Evolutionary conservation across 2,113 vertebrate genomes (phyloP).

Genomic region (Scomber scombrus): DNA sequence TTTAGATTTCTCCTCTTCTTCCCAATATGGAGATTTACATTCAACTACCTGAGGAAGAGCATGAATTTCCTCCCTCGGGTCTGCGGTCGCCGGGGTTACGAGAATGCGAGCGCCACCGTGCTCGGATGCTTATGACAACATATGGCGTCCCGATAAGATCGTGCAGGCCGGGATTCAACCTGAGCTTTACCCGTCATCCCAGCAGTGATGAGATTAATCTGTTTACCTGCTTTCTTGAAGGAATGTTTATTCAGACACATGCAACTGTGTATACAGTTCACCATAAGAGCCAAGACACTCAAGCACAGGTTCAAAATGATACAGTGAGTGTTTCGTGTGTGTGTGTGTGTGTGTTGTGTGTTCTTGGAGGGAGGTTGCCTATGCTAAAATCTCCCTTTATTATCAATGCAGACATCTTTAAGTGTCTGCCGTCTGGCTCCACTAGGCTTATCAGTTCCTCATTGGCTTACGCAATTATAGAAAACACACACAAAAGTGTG

Average conservation of each 20-base stretch:
- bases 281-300: slow-evolving; percentile 2
- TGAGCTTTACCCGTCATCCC: slow-evolving; percentile 27
- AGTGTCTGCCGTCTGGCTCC: slow-evolving; percentile 85
- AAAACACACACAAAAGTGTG: slow-evolving; percentile 65
- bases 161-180: slow-evolving; percentile 19
- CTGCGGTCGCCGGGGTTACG: not conserved
- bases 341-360: slow-evolving; percentile 8
- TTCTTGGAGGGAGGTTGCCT: slow-evolving; percentile 26
- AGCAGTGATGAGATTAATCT: slow-evolving; percentile 42
- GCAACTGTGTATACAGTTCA: slow-evolving; percentile 45
- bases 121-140: slow-evolving; percentile 58
- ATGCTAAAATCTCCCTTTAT: slow-evolving; percentile 59
- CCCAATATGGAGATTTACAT: slow-evolving; percentile 47
- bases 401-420: slow-evolving; percentile 85
- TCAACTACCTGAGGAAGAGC: slow-evolving; percentile 16
- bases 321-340: slow-evolving; percentile 16
- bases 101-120: slow-evolving; percentile 38
- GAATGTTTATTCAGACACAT: slow-evolving; percentile 60
- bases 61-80: slow-evolving; percentile 10
- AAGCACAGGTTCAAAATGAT: slow-evolving; percentile 33
- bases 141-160: slow-evolving; percentile 65
- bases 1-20: slow-evolving; percentile 25
- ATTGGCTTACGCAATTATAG: slow-evolving; percentile 78
- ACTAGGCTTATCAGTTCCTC: slow-evolving; percentile 82
- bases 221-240: slow-evolving; percentile 48